Conservation (phyloP, 1,140 invertebrate species). For the Drosophila nikananu region DNA sequence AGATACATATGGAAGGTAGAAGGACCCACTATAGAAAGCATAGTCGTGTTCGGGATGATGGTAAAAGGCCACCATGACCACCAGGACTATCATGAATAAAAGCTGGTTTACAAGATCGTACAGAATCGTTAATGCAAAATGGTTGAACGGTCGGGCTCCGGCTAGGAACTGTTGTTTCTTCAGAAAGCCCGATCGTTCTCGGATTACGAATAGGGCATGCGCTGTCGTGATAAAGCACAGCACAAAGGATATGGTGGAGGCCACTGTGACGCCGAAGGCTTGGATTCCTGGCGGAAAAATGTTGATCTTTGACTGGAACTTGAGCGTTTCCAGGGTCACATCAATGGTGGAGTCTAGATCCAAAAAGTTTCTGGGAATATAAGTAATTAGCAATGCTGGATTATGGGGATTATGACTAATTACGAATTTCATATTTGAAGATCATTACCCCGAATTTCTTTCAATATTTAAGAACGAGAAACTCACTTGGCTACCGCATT, state of each 20-base stretch:
- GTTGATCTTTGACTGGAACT: constrained; percentile 36
- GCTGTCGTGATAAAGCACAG: constrained; percentile 37
- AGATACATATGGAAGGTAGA: no score
- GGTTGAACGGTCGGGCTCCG: constrained; percentile 20
- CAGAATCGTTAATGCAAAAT: not conserved
- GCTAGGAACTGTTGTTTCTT: constrained; percentile 58
- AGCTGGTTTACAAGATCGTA: not conserved
- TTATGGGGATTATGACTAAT: not conserved
- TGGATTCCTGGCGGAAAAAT: constrained; percentile 22
- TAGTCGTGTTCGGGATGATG: constrained; percentile 16
- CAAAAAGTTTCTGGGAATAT: constrained; percentile 26
- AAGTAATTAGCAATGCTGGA: not conserved
- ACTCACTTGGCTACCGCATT: constrained; percentile 68
- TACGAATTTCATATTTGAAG: not conserved
- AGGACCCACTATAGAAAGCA: not conserved
- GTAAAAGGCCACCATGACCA: constrained; percentile 15
- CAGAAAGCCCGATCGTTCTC: constrained; percentile 16
- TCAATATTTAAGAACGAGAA: not conserved
- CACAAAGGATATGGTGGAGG: constrained; percentile 34
- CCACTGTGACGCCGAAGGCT: constrained; percentile 33
- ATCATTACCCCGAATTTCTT: not conserved
- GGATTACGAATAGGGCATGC: constrained; percentile 9
- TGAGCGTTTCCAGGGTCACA: constrained; percentile 45
- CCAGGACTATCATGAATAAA: not conserved
- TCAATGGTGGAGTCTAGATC: constrained; percentile 57